Percentiles rank a stretch among this genome's conserved stretches.
Conservation (phyloP, 2,888 invertebrate species). For the Drosophila pseudotakahashii region DNA sequence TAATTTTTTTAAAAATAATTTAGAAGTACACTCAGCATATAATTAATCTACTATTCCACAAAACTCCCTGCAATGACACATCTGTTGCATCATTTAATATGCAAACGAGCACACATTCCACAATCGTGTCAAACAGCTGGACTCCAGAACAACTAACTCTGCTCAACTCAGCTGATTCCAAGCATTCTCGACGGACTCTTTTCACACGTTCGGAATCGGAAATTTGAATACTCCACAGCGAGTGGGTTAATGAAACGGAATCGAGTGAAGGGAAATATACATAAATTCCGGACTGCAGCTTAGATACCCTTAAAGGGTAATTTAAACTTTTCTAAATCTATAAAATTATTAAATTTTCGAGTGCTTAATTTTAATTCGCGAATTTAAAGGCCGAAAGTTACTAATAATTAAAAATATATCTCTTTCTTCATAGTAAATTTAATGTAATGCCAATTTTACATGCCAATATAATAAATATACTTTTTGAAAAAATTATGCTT, state of each 20-base stretch:
- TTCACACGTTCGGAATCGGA: slow-evolving; percentile 62
- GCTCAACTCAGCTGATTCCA: slow-evolving; percentile 43
- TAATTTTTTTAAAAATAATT: too few species aligned
- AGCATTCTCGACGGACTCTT: slow-evolving; percentile 27
- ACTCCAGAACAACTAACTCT: slow-evolving; percentile 2
- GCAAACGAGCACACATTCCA: slow-evolving; percentile 30
- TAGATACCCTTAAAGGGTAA: neutral
- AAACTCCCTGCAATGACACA: slow-evolving; percentile 1
- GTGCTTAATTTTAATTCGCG: too few species aligned
- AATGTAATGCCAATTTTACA: too few species aligned
- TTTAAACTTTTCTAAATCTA: neutral
- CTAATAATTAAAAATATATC: too few species aligned
- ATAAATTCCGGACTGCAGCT: neutral
- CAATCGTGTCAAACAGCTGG: slow-evolving; percentile 27
- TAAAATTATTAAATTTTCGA: neutral
- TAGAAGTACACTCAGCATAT: neutral
- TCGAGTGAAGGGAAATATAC: slow-evolving; percentile 14
- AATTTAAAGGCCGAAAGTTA: too few species aligned
- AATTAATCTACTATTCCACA: slow-evolving; percentile 4
- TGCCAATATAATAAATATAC: too few species aligned
- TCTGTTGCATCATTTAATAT: slow-evolving; percentile 37
- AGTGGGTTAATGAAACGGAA: slow-evolving; percentile 51
- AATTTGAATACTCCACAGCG: slow-evolving; percentile 50
- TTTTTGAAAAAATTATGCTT: neutral
- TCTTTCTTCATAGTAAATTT: neutral